Evolutionary conservation across 2,113 vertebrate species (phyloP), one percentile per base, ranked within the genome.

Genomic region (Lichenostomus cassidix): DNA sequence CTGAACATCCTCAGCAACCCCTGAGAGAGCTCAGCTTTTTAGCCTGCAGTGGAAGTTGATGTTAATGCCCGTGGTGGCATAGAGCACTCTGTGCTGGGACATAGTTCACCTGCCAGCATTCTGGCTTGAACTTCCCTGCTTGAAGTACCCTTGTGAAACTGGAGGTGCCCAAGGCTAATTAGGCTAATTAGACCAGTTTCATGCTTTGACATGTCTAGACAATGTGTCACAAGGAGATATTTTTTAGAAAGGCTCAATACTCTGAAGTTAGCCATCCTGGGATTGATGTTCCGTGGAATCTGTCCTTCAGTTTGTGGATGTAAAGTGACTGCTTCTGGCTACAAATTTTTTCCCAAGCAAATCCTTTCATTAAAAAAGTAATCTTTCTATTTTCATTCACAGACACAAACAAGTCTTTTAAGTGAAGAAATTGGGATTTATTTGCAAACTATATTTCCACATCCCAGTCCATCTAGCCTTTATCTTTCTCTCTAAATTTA

Each of bases 31-130:
- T 12, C 31, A 44, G 8, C 7, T 47, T 31, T 76, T 76, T 85
- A 42, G 42, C 31, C 24, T 0, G 0, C 21, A 29, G 6, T 22
- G 33, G 46, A 50, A 46, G 11, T 18, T 35, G 62, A 14, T 5
- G 2, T 35, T 39, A 47, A 62, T 83, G n/a, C 14, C 21, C 21
- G 10, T 0, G 0, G 46, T 47, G 46, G 22, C 46, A 49, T 5
- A 29, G 28, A 70, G 28, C 9, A 18, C 8, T 68, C 29, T 6
- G 5, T 50, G 46, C 31, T 81, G 39, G n/a, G 27, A 35, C 10
- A 0, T 55, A 29, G 22, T 71, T 67, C 47, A 27, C 3, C 10
- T 87, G 41, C 50, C 28, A 15, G 49, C 19, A 24, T 63, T 73
- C 44, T 65, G 31, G 11, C 6, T 73, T 79, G 53, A 83, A 15